A percentile compares a stretch with the other conserved stretches of the same genome.
phyloP scores from a whole-genome alignment of 2,888 invertebrate species.

The Plagiodera versicolora region DNA sequence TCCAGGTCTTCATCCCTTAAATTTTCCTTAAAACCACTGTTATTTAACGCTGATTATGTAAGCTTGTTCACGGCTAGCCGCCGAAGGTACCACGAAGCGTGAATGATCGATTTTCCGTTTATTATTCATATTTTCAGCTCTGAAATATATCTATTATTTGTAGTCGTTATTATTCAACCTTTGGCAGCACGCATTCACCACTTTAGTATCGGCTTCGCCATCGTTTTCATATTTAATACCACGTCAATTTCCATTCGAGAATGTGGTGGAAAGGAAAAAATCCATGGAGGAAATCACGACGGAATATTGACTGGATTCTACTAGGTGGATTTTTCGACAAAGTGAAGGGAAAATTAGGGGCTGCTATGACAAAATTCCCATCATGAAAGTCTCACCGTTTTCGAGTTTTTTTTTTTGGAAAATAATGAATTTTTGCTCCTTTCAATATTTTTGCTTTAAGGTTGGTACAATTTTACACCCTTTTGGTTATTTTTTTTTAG shows the following conservation, averaged over 20 bases:
- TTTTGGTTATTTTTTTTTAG: no score
- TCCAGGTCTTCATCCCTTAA: no score
- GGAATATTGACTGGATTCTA: background rate
- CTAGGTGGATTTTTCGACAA: no score
- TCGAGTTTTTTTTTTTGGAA: no score
- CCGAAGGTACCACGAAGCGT: background rate
- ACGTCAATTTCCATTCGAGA: conserved; percentile 6
- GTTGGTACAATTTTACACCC: no score
- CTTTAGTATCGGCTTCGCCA: conserved; percentile 18
- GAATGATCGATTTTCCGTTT: conserved; percentile 24
- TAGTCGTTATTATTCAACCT: conserved; percentile 24
- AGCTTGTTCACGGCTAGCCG: background rate
- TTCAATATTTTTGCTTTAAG: no score
- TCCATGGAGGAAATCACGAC: background rate
- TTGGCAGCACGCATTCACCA: conserved; percentile 24
- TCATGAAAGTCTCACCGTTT: no score
- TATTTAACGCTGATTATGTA: conserved; percentile 6
- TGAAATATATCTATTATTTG: conserved; percentile 26
- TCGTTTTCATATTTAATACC: conserved; percentile 27
- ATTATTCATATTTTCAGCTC: conserved; percentile 28
- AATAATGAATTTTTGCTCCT: no score
- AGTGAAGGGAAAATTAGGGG: no score
- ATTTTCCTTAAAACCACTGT: no score
- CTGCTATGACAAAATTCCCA: no score
- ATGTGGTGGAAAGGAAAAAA: background rate